phyloP scores from a whole-genome alignment of 2,888 invertebrate genomes.

The Melieria picta region DNA sequence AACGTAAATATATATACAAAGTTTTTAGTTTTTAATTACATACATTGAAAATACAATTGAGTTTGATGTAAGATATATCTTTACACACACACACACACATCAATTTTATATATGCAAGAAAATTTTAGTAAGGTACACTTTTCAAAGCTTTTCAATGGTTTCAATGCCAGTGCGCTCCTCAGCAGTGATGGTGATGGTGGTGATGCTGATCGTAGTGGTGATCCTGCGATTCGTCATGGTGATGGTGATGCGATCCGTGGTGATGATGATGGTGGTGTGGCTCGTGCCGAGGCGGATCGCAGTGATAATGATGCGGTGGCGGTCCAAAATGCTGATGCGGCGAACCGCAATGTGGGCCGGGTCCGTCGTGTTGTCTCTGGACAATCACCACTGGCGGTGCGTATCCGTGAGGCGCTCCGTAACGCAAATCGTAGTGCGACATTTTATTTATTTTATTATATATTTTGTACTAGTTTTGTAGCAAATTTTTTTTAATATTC shows the following conservation, averaged over 20 bases:
- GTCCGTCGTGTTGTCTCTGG: background rate
- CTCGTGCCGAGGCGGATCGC: background rate
- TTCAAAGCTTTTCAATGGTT: too few relatives aligned
- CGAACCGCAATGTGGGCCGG: background rate
- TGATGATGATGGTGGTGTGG: background rate
- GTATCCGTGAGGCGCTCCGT: background rate
- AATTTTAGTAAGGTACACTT: too few relatives aligned
- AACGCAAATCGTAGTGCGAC: background rate
- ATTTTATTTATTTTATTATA: background rate
- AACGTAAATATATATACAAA: too few relatives aligned
- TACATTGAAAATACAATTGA: too few relatives aligned
- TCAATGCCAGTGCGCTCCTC: too few relatives aligned
- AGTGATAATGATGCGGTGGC: background rate
- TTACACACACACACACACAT: too few relatives aligned
- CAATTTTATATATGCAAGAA: too few relatives aligned
- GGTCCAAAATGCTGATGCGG: background rate
- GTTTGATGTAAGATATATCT: too few relatives aligned
- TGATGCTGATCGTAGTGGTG: slow-evolving; percentile 1
- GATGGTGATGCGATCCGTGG: background rate
- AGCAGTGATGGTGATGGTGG: too few relatives aligned
- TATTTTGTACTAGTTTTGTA: background rate
- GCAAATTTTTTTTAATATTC: too few relatives aligned
- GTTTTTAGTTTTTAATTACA: too few relatives aligned
- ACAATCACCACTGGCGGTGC: background rate
- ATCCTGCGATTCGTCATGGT: background rate